Conservation (phyloP, 2,113 vertebrate species). For the Odocoileus virginianus region DNA sequence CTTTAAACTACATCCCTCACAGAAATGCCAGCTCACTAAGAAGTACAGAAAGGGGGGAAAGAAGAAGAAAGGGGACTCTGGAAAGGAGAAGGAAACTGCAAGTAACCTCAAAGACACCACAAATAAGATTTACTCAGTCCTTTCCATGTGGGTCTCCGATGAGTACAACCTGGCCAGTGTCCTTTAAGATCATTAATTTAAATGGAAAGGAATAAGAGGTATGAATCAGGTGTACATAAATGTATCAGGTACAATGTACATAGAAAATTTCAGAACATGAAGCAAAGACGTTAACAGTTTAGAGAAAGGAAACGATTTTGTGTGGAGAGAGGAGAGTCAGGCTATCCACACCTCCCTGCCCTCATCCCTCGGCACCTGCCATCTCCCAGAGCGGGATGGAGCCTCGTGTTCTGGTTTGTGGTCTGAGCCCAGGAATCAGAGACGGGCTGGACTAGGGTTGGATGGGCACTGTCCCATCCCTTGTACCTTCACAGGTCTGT, state of each 20-base stretch:
- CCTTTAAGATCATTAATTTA: not conserved
- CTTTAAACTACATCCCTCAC: not conserved
- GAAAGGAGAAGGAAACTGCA: not conserved
- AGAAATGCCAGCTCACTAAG: not conserved
- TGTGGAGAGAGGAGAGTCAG: not conserved
- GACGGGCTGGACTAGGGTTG: not conserved
- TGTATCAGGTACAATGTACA: not conserved
- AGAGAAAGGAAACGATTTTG: not conserved
- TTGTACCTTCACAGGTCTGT: not conserved
- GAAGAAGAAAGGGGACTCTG: not conserved
- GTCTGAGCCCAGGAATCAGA: not conserved
- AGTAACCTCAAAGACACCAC: not conserved
- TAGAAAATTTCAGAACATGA: not conserved
- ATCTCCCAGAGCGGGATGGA: rapidly evolving
- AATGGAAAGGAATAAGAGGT: not conserved
- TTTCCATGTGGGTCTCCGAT: not conserved
- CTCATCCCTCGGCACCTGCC: not conserved
- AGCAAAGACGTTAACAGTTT: not conserved
- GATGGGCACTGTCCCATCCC: not conserved
- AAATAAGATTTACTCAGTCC: rapidly evolving
- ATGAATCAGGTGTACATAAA: no score
- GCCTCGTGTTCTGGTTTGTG: not conserved
- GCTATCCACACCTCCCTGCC: not conserved
- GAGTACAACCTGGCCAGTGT: not conserved
- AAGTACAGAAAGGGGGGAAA: not conserved